Evolutionary conservation across 2,888 invertebrate species (phyloP).

Genomic region (Scrobipalpa atriplicella): DNA sequence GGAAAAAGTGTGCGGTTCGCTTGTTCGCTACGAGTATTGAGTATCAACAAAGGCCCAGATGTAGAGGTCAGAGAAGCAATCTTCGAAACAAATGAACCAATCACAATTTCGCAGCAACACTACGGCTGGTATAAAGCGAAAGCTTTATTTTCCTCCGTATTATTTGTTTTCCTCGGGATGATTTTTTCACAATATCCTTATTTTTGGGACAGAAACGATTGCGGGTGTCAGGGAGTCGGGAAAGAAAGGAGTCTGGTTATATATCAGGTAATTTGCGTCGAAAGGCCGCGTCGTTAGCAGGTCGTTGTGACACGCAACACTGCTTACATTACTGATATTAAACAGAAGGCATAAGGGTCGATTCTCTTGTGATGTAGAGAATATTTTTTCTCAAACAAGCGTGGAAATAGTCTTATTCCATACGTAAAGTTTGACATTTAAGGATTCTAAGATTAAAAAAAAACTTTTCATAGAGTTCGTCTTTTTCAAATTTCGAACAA

Average conservation of each 20-base stretch:
- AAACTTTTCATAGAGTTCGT: too few species aligned
- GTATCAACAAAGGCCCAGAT: background rate
- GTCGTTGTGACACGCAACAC: constrained; percentile 13
- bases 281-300: constrained; percentile 17
- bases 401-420: too few species aligned
- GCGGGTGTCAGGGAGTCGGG: background rate
- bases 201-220: constrained; percentile 15
- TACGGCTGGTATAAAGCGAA: constrained; percentile 4
- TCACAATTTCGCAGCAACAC: constrained; percentile 9
- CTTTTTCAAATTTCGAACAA: too few species aligned
- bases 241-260: constrained; percentile 18
- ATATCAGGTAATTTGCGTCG: constrained; percentile 23
- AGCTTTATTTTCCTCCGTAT: constrained; percentile 15
- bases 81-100: constrained; percentile 26
- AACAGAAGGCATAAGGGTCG: background rate
- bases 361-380: background rate
- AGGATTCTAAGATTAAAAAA: too few species aligned
- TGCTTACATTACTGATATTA: constrained; percentile 7
- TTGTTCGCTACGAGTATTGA: background rate
- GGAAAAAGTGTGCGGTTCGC: background rate
- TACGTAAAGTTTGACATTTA: too few species aligned
- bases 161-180: constrained; percentile 14
- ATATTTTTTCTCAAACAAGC: too few species aligned
- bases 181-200: constrained; percentile 27
- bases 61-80: constrained; percentile 20